A percentile compares a stretch with the other conserved stretches of the same genome.
phyloP scores from a whole-genome alignment of 1,140 invertebrate species.

The Sycobia sp. region DNA sequence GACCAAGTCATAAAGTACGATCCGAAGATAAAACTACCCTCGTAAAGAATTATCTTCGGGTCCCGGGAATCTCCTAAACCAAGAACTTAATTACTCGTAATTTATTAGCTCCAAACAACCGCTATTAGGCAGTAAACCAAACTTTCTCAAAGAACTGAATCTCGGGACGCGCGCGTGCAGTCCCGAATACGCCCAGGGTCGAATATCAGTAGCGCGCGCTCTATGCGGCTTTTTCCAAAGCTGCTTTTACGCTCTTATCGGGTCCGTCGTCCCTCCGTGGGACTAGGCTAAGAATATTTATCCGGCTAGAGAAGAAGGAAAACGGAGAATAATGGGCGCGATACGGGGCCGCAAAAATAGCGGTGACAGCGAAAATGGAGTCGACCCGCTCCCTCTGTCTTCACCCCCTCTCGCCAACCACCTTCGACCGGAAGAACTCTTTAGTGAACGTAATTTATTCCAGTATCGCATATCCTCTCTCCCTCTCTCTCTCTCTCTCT shows the following conservation, averaged over 20 bases:
- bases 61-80: conserved; percentile 1
- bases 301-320: background rate
- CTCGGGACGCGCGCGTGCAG: too few relatives aligned
- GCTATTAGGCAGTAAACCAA: conserved; percentile 9
- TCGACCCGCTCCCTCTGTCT: background rate
- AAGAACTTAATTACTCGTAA: conserved; percentile 9
- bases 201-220: too few relatives aligned
- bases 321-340: background rate
- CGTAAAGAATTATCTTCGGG: conserved; percentile 14
- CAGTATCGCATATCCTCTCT: conserved; percentile 37
- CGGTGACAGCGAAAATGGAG: conserved; percentile 3
- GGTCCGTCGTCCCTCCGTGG: too few relatives aligned
- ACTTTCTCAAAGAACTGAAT: conserved; percentile 4
- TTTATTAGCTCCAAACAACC: conserved; percentile 6
- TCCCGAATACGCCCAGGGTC: too few relatives aligned
- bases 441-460: conserved; percentile 45
- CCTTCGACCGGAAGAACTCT: conserved; percentile 26
- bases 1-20: too few relatives aligned
- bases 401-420: background rate
- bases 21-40: conserved; percentile 7
- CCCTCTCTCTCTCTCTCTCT: conserved; percentile 16
- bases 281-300: conserved; percentile 25
- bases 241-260: too few relatives aligned
- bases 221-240: too few relatives aligned
- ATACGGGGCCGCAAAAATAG: conserved; percentile 20